Evolutionary conservation across 2,797 vertebrate species (phyloP).

Genomic region (Rhinogobio ventralis): DNA sequence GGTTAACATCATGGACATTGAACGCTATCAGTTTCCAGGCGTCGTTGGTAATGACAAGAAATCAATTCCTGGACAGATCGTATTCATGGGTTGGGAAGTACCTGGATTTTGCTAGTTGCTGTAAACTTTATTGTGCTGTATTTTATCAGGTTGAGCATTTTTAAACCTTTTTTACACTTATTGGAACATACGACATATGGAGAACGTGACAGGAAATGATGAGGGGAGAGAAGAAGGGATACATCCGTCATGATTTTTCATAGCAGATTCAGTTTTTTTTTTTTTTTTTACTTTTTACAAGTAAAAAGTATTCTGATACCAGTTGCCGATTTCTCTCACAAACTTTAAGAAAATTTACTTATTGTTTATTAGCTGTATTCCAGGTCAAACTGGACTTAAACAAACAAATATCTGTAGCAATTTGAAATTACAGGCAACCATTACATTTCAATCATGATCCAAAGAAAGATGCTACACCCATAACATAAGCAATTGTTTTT

Average conservation of each 20-base stretch:
- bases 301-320: not conserved
- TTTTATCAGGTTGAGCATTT: not conserved
- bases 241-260: no score
- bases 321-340: no score
- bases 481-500: no score
- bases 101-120: conserved; percentile 2
- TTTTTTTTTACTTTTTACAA: not conserved
- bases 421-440: no score
- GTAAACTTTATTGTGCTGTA: not conserved
- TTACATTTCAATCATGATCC: no score
- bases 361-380: no score
- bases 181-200: not conserved
- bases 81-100: conserved; percentile 28
- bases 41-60: not conserved
- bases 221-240: not conserved
- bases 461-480: no score
- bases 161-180: not conserved
- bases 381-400: no score
- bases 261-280: no score
- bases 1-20: conserved; percentile 14
- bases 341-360: no score
- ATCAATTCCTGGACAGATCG: not conserved
- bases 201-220: not conserved
- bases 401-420: no score
- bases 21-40: not conserved